These are phyloP conservation scores for Bagarius yarrelli DNA, from an alignment of 2,113 vertebrate species.

Conservation along the genomic window DNA sequence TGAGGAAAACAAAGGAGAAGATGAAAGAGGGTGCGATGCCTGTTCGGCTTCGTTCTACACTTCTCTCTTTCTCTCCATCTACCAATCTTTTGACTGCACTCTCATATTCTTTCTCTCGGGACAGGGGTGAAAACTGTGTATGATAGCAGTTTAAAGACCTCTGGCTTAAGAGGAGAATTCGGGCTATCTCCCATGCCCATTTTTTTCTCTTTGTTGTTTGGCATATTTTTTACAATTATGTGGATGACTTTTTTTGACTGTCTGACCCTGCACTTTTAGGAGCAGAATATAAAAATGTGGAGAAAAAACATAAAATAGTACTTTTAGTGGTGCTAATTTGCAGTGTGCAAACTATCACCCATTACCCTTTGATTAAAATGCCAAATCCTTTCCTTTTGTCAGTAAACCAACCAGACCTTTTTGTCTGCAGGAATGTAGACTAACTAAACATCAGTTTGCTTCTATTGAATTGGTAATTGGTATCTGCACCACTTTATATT, in stretches of 20 bases:
- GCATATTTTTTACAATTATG: slow-evolving; percentile 40
- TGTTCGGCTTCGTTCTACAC: slow-evolving; percentile 45
- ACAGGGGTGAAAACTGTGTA: slow-evolving; percentile 51
- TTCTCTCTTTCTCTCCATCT: slow-evolving; percentile 44
- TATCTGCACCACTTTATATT: slow-evolving; percentile 31
- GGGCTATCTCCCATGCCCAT: slow-evolving; percentile 52
- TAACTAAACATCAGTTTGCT: slow-evolving; percentile 29
- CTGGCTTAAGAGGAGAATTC: slow-evolving; percentile 48
- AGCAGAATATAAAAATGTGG: slow-evolving; percentile 56
- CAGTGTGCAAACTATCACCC: slow-evolving; percentile 53
- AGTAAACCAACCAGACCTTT: slow-evolving; percentile 37
- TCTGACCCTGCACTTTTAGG: slow-evolving; percentile 56
- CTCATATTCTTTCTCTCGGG: slow-evolving; percentile 43
- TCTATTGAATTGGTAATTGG: slow-evolving; percentile 31
- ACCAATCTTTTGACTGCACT: slow-evolving; percentile 29
- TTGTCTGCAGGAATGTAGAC: slow-evolving; percentile 17
- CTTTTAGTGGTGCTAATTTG: slow-evolving; percentile 63
- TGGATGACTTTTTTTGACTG: slow-evolving; percentile 54
- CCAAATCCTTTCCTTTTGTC: slow-evolving; percentile 38
- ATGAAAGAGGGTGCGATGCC: slow-evolving; percentile 52
- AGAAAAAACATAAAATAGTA: slow-evolving; percentile 50
- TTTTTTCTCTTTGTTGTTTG: slow-evolving; percentile 51
- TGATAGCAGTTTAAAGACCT: slow-evolving; percentile 55
- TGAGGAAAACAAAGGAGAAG: slow-evolving; percentile 51
- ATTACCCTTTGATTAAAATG: slow-evolving; percentile 60